Conservation (phyloP, 1,140 invertebrate species). For the Melitaea cinxia region DNA sequence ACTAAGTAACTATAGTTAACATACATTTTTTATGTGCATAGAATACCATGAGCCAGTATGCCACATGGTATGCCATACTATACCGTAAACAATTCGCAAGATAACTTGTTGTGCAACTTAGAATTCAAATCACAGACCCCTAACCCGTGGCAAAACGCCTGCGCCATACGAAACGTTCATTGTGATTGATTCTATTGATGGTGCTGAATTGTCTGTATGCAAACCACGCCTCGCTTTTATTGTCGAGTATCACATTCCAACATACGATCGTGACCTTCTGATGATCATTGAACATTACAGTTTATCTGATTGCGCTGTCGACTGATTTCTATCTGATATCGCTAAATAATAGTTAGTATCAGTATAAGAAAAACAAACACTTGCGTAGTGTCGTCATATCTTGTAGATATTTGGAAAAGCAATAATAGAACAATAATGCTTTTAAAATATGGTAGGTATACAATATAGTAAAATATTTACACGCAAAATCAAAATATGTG, state of each 20-base stretch:
- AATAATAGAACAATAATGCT: too few species aligned
- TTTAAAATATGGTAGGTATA: too few species aligned
- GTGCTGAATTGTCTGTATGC: conserved; percentile 17
- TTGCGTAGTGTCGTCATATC: too few species aligned
- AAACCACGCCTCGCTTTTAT: conserved; percentile 50
- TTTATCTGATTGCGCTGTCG: not conserved
- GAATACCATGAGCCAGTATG: not conserved
- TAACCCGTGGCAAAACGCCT: conserved; percentile 20
- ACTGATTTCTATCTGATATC: not conserved
- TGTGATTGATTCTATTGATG: not conserved
- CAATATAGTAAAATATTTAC: too few species aligned
- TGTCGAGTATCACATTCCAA: conserved; percentile 59
- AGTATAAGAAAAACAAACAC: too few species aligned
- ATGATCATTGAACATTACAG: conserved; percentile 21
- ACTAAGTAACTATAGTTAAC: too few species aligned
- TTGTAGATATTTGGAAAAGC: too few species aligned
- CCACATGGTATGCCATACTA: not conserved
- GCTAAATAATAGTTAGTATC: too few species aligned
- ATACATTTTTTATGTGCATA: too few species aligned
- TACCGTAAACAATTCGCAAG: conserved; percentile 6
- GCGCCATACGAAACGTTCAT: conserved; percentile 19
- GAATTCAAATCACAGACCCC: conserved; percentile 13
- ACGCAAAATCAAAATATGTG: too few species aligned
- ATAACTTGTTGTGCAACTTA: conserved; percentile 16
- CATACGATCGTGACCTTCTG: conserved; percentile 59